phyloP scores from a whole-genome alignment of 2,797 vertebrate genomes.

The Microctenopoma stevenorrisi region DNA sequence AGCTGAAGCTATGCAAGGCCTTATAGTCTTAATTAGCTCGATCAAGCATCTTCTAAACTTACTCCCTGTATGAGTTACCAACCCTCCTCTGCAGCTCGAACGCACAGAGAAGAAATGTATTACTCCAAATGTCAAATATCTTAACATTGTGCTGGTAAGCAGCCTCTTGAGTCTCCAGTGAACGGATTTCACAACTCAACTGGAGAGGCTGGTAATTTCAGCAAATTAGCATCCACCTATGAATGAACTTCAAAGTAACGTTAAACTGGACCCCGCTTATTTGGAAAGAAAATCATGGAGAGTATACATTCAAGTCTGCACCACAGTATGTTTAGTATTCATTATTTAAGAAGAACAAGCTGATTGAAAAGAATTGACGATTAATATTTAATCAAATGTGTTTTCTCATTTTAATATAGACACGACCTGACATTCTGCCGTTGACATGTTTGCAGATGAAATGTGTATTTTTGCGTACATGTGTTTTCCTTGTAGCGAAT shows the following conservation, averaged over 20 bases:
- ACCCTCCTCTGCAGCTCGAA: background rate
- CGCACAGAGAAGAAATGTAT: background rate
- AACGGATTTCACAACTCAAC: constrained; percentile 10
- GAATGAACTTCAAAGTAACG: constrained; percentile 1
- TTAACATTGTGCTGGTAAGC: background rate
- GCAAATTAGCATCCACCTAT: constrained; percentile 1
- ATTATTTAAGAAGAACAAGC: constrained; percentile 2
- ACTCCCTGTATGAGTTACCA: background rate
- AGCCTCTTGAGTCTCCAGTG: background rate
- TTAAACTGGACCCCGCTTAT: background rate
- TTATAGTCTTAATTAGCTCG: background rate
- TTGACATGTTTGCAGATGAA: constrained; percentile 31
- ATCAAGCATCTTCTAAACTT: background rate
- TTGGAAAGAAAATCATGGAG: background rate
- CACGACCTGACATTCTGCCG: background rate
- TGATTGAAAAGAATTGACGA: constrained; percentile 4
- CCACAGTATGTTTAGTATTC: background rate
- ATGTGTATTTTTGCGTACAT: constrained; percentile 24
- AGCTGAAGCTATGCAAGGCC: background rate
- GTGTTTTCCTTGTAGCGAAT: constrained; percentile 6
- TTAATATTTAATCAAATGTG: background rate
- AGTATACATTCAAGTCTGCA: background rate
- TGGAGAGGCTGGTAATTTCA: constrained; percentile 10
- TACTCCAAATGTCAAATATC: background rate
- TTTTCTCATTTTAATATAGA: constrained; percentile 19